phyloP scores from a whole-genome alignment of 2,113 vertebrate genomes.

The Dendropsophus ebraccatus region DNA sequence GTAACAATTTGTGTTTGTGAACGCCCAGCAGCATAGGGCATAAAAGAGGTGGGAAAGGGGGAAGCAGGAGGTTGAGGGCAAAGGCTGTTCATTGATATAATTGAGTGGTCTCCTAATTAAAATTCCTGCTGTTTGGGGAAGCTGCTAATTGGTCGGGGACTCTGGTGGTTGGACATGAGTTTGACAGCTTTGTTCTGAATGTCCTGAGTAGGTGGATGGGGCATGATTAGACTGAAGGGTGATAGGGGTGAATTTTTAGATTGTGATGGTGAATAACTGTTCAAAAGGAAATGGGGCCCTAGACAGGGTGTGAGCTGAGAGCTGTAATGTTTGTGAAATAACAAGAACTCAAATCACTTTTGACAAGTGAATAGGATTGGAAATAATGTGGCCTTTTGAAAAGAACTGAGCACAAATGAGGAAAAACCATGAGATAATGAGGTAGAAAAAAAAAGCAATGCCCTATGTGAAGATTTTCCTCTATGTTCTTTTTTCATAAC shows the following conservation, averaged over 20 bases:
- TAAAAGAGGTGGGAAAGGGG: slow-evolving; percentile 4
- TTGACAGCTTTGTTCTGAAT: slow-evolving; percentile 48
- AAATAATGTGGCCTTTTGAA: slow-evolving; percentile 71
- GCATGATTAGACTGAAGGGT: slow-evolving; percentile 48
- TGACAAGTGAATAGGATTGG: slow-evolving; percentile 74
- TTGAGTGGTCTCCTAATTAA: slow-evolving; percentile 70
- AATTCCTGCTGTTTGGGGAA: slow-evolving; percentile 68
- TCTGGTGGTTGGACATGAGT: slow-evolving; percentile 50
- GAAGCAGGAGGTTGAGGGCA: slow-evolving; percentile 57
- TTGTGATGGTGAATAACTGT: slow-evolving; percentile 11
- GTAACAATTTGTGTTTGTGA: slow-evolving; percentile 55
- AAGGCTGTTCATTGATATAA: slow-evolving; percentile 71
- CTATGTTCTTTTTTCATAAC: slow-evolving; percentile 6
- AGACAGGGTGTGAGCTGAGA: background rate
- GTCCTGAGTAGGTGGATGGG: slow-evolving; percentile 43
- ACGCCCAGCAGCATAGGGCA: background rate
- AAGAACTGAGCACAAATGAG: slow-evolving; percentile 55
- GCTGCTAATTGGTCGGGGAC: slow-evolving; percentile 68
- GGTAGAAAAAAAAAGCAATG: slow-evolving; percentile 60
- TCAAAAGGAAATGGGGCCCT: slow-evolving; percentile 40
- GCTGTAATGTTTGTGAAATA: slow-evolving; percentile 61
- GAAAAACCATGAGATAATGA: slow-evolving; percentile 73
- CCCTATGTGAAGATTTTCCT: slow-evolving; percentile 8
- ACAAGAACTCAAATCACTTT: slow-evolving; percentile 66
- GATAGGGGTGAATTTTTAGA: slow-evolving; percentile 25